Percentiles rank a stretch among this genome's conserved stretches.
phyloP scores from a whole-genome alignment of 2,113 vertebrate species.

The Neogale vison region DNA sequence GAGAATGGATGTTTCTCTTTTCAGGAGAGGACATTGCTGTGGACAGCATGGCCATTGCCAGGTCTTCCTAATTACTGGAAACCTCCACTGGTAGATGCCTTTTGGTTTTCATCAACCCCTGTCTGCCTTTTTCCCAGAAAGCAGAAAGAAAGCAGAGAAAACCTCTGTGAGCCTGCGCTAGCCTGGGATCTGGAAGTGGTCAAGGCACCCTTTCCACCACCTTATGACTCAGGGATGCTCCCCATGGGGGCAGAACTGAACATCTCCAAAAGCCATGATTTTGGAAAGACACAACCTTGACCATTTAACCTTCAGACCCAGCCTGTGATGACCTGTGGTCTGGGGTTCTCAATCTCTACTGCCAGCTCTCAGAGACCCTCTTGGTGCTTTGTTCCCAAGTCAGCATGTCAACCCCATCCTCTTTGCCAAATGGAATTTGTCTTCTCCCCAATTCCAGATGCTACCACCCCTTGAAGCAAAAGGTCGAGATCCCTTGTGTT shows the following conservation, averaged over 20 bases:
- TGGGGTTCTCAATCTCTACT: not conserved
- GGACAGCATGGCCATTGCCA: not conserved
- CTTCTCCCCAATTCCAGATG: not conserved
- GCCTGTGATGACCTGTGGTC: fast-evolving
- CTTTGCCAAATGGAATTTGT: not conserved
- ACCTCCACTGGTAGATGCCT: not conserved
- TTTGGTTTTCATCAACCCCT: not conserved
- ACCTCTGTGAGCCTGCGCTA: not conserved
- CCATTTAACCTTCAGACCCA: not conserved
- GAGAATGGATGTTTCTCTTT: not conserved
- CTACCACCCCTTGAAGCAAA: not conserved
- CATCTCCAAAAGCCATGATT: not conserved
- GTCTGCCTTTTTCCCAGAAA: not conserved
- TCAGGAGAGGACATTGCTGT: not conserved
- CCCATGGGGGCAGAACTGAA: not conserved
- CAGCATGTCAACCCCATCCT: not conserved
- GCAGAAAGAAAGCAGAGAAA: not conserved
- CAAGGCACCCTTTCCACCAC: not conserved
- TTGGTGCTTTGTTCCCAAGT: fast-evolving
- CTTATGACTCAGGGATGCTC: not conserved
- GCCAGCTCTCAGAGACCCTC: not conserved
- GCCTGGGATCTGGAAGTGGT: no score
- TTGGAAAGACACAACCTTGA: not conserved
- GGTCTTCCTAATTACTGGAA: fast-evolving
- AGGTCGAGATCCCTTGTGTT: not conserved